phyloP scores from a whole-genome alignment of 2,113 vertebrate genomes.

The Dissostichus mawsoni region DNA sequence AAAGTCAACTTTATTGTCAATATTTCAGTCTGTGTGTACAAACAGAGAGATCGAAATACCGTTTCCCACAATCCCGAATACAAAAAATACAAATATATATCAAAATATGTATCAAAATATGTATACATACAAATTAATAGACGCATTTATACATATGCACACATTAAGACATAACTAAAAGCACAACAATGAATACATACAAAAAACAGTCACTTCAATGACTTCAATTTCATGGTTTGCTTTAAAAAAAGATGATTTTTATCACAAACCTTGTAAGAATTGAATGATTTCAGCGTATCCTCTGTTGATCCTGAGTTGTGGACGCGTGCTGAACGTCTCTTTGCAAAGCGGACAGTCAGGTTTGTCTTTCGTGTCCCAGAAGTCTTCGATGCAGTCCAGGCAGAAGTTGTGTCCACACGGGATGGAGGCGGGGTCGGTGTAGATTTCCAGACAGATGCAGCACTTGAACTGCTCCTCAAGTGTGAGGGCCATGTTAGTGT shows the following conservation, averaged over 20 bases:
- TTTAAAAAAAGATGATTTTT: not conserved
- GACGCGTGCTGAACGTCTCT: slow-evolving; percentile 27
- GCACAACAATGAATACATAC: too few relatives aligned
- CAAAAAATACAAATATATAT: too few relatives aligned
- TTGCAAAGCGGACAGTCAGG: slow-evolving; percentile 67
- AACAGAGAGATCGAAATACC: too few relatives aligned
- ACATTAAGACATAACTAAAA: too few relatives aligned
- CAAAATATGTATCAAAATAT: too few relatives aligned
- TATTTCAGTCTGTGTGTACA: too few relatives aligned
- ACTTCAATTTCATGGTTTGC: too few relatives aligned
- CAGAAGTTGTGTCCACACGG: slow-evolving; percentile 75
- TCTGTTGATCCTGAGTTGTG: slow-evolving; percentile 49
- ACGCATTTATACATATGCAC: too few relatives aligned
- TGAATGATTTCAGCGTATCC: slow-evolving; percentile 35
- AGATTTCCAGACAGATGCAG: slow-evolving; percentile 75
- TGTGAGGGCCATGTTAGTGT: not conserved
- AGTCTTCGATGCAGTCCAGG: slow-evolving; percentile 56
- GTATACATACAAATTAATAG: too few relatives aligned
- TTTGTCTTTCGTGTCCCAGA: slow-evolving; percentile 40
- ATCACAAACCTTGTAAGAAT: slow-evolving; percentile 27
- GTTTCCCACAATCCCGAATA: too few relatives aligned
- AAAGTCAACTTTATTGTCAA: too few relatives aligned
- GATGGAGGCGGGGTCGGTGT: slow-evolving; percentile 57
- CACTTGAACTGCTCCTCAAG: slow-evolving; percentile 52
- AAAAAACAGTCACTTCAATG: too few relatives aligned